These are phyloP conservation scores for Pandemis heparana DNA, from an alignment of 2,888 invertebrate species.

Conservation along the genomic window DNA sequence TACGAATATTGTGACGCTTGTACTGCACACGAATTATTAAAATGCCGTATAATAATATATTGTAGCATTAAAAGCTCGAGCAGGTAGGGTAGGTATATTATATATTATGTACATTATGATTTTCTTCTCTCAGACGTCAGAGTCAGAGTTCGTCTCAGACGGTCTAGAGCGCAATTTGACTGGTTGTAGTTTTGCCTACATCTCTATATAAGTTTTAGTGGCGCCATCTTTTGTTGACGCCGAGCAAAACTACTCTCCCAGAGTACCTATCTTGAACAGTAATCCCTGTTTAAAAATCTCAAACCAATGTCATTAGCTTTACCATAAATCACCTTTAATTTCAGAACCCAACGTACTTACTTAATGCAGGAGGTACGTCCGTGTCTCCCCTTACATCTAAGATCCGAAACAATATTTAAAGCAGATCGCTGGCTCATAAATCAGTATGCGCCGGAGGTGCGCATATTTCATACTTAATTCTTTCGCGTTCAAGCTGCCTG, in stretches of 20 bases:
- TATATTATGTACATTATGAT: no score
- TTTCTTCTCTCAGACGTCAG: no score
- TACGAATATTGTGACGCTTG: slow-evolving; percentile 27
- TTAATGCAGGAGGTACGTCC: slow-evolving; percentile 16
- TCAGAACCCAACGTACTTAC: slow-evolving; percentile 10
- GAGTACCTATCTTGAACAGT: background rate
- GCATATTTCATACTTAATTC: slow-evolving; percentile 86
- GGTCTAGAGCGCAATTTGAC: no score
- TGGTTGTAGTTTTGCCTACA: no score
- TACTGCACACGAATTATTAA: slow-evolving; percentile 31
- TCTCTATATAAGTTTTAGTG: no score
- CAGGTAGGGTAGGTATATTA: no score
- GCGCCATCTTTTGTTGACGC: no score
- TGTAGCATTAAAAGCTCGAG: no score
- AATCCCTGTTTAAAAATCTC: background rate
- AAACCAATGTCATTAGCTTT: slow-evolving; percentile 34
- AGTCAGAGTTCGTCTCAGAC: no score
- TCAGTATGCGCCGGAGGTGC: slow-evolving; percentile 76
- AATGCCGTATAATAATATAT: slow-evolving; percentile 9
- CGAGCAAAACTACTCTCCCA: no score
- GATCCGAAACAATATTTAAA: slow-evolving; percentile 60
- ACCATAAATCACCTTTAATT: slow-evolving; percentile 13
- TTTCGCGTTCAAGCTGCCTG: slow-evolving; percentile 69
- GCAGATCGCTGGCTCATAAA: slow-evolving; percentile 76
- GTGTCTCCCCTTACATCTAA: slow-evolving; percentile 43